A percentile compares a stretch with the other conserved stretches of the same genome.
Evolutionary conservation across 1,140 invertebrate species (phyloP).

Genomic region (Maconellicoccus hirsutus): DNA sequence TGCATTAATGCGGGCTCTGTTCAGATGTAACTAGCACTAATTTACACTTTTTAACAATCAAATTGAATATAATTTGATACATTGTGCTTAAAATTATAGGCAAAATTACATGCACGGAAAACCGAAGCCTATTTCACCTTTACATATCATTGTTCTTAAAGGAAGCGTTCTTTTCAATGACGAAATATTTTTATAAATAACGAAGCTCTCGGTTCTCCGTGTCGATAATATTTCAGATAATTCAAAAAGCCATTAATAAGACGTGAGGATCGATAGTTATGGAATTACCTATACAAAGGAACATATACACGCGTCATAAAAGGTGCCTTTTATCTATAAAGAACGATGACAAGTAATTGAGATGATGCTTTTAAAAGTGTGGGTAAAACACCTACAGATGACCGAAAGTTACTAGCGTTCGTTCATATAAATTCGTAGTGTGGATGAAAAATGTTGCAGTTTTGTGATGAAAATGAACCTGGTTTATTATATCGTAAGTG

Average conservation of each 20-base stretch:
- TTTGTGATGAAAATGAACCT: neutral
- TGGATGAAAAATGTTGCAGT: neutral
- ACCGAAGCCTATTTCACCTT: too few relatives aligned
- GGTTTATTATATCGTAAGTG: neutral
- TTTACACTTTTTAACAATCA: too few relatives aligned
- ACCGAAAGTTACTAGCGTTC: neutral
- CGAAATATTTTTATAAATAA: too few relatives aligned
- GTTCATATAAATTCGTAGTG: neutral
- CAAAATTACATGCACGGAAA: too few relatives aligned
- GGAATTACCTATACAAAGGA: neutral
- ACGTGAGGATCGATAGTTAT: neutral
- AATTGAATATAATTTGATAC: too few relatives aligned
- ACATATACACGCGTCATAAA: neutral
- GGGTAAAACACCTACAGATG: neutral
- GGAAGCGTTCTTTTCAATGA: too few relatives aligned
- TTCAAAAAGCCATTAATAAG: neutral
- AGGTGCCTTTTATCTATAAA: neutral
- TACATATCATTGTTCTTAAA: too few relatives aligned
- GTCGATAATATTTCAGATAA: too few relatives aligned
- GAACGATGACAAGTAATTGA: neutral
- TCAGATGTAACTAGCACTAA: too few relatives aligned
- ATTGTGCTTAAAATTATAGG: too few relatives aligned
- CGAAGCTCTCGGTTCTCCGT: too few relatives aligned
- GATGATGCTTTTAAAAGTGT: slow-evolving; percentile 4
- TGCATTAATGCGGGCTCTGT: too few relatives aligned